A percentile compares a stretch with the other conserved stretches of the same genome.
Conservation (phyloP, 2,797 vertebrate genomes). For the Sebastes minor region DNA sequence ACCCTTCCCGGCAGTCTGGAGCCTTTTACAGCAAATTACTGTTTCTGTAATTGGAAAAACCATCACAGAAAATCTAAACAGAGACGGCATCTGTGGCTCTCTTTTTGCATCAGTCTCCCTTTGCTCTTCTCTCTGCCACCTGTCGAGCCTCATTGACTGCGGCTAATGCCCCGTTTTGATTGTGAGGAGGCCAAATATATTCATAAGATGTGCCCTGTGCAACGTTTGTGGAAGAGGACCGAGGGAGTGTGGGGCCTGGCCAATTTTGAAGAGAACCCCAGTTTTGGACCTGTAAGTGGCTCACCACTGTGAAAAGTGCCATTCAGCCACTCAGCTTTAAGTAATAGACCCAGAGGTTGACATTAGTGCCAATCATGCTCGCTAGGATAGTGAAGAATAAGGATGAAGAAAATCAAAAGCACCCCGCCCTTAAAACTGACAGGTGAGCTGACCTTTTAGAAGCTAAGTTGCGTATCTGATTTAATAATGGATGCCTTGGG, state of each 20-base stretch:
- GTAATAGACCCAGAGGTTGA: conserved; percentile 57
- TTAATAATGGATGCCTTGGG: conserved; percentile 67
- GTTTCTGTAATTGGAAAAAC: conserved; percentile 76
- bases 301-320: conserved; percentile 48
- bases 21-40: conserved; percentile 75
- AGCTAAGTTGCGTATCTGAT: conserved; percentile 63
- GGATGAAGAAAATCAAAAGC: conserved; percentile 50
- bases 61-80: conserved; percentile 66
- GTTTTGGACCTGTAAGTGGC: conserved; percentile 29
- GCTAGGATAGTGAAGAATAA: conserved; percentile 20
- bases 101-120: conserved; percentile 34
- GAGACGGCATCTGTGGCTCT: conserved; percentile 67
- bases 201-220: conserved; percentile 25
- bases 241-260: not conserved
- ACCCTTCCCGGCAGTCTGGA: conserved; percentile 58
- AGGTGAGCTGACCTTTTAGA: conserved; percentile 74
- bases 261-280: conserved; percentile 41
- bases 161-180: conserved; percentile 70
- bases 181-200: conserved; percentile 63
- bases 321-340: conserved; percentile 36
- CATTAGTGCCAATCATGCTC: conserved; percentile 53
- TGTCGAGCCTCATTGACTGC: conserved; percentile 60
- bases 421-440: conserved; percentile 26
- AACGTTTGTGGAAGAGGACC: conserved; percentile 7
- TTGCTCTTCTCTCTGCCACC: conserved; percentile 44